These are phyloP conservation scores for Acanthisitta chloris DNA, from an alignment of 2,113 vertebrate species.

Conservation along the genomic window DNA sequence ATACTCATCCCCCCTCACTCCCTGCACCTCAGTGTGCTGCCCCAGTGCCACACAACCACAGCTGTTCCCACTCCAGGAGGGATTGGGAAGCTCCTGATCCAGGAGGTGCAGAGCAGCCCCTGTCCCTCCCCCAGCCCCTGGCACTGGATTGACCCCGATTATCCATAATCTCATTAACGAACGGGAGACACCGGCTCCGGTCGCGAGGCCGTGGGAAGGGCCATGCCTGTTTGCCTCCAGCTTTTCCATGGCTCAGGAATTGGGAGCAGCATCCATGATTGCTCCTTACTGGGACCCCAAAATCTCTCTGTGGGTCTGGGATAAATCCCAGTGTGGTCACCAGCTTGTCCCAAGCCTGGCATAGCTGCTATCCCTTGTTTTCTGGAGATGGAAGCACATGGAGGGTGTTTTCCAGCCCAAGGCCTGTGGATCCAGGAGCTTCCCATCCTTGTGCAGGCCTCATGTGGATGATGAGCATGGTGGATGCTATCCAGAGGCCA, in stretches of 20 bases:
- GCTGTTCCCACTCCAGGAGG: accelerated
- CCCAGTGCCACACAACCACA: accelerated
- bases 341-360: accelerated
- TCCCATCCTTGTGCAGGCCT: not conserved
- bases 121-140: not conserved
- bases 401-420: accelerated
- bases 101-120: accelerated
- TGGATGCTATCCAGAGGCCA: not conserved
- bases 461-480: accelerated
- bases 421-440: accelerated
- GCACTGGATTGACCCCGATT: not conserved
- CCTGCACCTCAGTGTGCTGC: not conserved
- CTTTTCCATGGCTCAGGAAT: accelerated
- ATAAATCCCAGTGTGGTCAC: accelerated
- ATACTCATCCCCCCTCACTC: accelerated
- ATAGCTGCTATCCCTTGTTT: accelerated
- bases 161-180: not conserved
- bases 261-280: accelerated
- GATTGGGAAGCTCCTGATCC: not conserved
- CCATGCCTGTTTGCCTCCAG: accelerated
- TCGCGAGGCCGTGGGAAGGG: not conserved
- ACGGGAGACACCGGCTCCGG: accelerated
- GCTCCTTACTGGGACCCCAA: accelerated
- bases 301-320: not conserved
- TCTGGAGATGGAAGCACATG: accelerated